Base-by-base conservation (phyloP, 2,888 invertebrate species). In the Agrilus cyanescens region DNA sequence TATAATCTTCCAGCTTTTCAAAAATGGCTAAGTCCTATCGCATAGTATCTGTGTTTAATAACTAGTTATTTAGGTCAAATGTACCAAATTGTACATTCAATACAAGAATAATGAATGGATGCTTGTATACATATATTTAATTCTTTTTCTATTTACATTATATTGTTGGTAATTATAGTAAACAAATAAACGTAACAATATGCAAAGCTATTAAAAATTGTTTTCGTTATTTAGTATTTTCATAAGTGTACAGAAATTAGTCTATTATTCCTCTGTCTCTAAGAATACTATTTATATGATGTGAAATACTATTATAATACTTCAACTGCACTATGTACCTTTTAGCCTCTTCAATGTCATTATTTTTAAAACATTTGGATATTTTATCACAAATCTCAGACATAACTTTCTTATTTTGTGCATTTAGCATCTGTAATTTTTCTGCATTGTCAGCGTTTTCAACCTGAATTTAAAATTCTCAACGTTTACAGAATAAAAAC, bases 301-400 rank as follows among this genome's bases (percentile, higher is more conserved):
- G 74, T 46, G 82, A 78, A 57, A 94, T 78, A 61, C 85, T 90
- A 12, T 75, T 71, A 56, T 82, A 87, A 69, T 93, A 95, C 62
- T 90, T 90, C 77, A 94, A 80, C 63, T 77, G 74, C 34, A 81
- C 74, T 15, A 93, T 68, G 41, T 78, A 62, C 41, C 68, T 62
- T 54, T 80, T 81, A 0, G 88, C 89, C 49, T 61, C 65, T 6
- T 73, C 66, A 44, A 83, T 64, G 56, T 88, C 72, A 10, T 76
- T 70, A 20, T 73, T 67, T 45, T 72, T 71, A 59, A 90, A 87
- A 3, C 79, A 78, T 15, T 60, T 57, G 1, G 79, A 76, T 10
- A 90, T 65, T 52, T 79, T 62, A 36, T 67, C 66, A 20, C 73
- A 68, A 44, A 81, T 67, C 37, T 62, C 62, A 39, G 71, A 65